Percentiles rank a stretch among this genome's conserved stretches.
Conservation (phyloP, 1,140 invertebrate genomes). For the Drosophila auraria region DNA sequence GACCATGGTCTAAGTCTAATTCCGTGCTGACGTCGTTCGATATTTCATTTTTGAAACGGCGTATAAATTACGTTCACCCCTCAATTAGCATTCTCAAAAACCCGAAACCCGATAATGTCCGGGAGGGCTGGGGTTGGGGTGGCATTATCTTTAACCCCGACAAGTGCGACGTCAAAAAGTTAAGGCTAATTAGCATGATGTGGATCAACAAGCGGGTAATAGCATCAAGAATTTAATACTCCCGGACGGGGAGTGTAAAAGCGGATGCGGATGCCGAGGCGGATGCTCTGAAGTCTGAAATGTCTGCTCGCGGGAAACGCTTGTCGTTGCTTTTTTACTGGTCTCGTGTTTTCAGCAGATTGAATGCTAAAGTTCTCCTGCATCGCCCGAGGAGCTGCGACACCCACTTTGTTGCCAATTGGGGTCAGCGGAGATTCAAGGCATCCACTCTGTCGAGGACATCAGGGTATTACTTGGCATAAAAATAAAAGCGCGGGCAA, state of each 20-base stretch:
- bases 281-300: slow-evolving; percentile 15
- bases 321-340: slow-evolving; percentile 16
- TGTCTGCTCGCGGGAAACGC: slow-evolving; percentile 14
- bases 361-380: slow-evolving; percentile 39
- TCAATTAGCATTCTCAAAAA: slow-evolving; percentile 44
- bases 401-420: slow-evolving; percentile 46
- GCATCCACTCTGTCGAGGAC: not conserved
- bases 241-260: slow-evolving; percentile 14
- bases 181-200: slow-evolving; percentile 51
- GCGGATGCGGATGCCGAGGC: slow-evolving; percentile 31
- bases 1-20: slow-evolving; percentile 8
- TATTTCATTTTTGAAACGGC: slow-evolving; percentile 35
- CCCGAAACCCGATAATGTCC: slow-evolving; percentile 44
- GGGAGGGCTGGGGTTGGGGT: too few species aligned
- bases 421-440: slow-evolving; percentile 32
- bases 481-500: not conserved
- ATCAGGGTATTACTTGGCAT: slow-evolving; percentile 11
- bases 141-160: slow-evolving; percentile 32
- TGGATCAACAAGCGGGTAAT: slow-evolving; percentile 50
- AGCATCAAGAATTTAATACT: slow-evolving; percentile 45
- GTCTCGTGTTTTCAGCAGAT: slow-evolving; percentile 40
- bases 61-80: slow-evolving; percentile 37
- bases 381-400: slow-evolving; percentile 34
- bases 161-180: slow-evolving; percentile 46
- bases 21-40: slow-evolving; percentile 34